Evolutionary conservation across 2,888 invertebrate genomes (phyloP).

Genomic region (Blomia tropicalis): DNA sequence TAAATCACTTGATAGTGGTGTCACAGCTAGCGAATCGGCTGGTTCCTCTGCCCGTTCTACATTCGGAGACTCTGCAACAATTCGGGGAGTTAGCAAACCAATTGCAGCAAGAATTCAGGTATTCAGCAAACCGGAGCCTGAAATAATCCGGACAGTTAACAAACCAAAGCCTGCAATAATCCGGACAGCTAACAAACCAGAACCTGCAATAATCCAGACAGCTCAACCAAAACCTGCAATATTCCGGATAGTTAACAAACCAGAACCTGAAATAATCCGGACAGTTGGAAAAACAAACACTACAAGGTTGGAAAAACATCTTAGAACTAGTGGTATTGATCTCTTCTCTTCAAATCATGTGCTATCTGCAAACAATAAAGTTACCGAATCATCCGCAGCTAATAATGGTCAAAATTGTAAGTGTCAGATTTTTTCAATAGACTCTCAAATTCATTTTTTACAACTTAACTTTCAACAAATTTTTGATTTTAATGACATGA

Average conservation of each 20-base stretch:
- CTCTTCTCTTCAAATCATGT: slow-evolving; percentile 94
- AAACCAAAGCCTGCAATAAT: slow-evolving; percentile 38
- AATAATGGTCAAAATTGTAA: too few species aligned
- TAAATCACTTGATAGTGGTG: slow-evolving; percentile 43
- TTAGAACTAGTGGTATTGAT: slow-evolving; percentile 64
- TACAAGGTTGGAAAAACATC: slow-evolving; percentile 96
- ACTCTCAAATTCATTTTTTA: too few species aligned
- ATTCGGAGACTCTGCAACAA: slow-evolving; percentile 30
- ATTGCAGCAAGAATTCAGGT: slow-evolving; percentile 29
- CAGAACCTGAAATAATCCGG: slow-evolving; percentile 70
- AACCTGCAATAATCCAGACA: slow-evolving; percentile 46
- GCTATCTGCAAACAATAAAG: slow-evolving; percentile 1
- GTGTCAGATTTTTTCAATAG: too few species aligned
- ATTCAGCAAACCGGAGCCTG: too few species aligned
- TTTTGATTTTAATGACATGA: too few species aligned
- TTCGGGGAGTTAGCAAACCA: slow-evolving; percentile 7
- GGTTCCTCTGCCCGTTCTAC: slow-evolving; percentile 35
- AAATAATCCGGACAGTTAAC: slow-evolving; percentile 70
- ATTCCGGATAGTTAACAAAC: too few species aligned
- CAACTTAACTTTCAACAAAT: too few species aligned
- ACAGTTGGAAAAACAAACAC: slow-evolving; percentile 77
- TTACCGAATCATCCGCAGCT: too few species aligned
- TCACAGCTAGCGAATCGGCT: slow-evolving; percentile 27
- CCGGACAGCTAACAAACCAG: slow-evolving; percentile 13
- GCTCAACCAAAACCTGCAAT: slow-evolving; percentile 81